Conservation (phyloP, 2,797 vertebrate species). For the Falco rusticolus region DNA sequence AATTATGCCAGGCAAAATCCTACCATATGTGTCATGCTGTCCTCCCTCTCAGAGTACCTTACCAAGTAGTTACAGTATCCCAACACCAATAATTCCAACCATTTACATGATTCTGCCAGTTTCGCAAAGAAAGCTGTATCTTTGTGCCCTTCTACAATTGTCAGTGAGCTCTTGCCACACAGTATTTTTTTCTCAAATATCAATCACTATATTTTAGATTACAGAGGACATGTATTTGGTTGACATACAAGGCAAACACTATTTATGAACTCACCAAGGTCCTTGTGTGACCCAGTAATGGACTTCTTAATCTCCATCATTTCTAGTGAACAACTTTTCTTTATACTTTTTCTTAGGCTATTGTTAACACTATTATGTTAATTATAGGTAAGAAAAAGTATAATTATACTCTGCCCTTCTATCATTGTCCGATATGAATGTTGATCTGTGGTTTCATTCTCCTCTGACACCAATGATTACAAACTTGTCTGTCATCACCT, state of each 20-base stretch:
- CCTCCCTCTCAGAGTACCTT: background rate
- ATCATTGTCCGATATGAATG: background rate
- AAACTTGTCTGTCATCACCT: background rate
- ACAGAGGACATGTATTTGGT: rapidly evolving
- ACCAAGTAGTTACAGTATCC: background rate
- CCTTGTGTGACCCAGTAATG: background rate
- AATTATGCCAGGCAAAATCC: background rate
- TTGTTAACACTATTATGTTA: background rate
- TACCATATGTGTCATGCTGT: background rate
- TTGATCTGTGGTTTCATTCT: background rate
- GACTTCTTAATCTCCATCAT: background rate
- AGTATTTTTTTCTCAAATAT: background rate
- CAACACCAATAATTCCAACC: background rate
- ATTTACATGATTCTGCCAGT: background rate
- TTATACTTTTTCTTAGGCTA: background rate
- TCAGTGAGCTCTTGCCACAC: background rate
- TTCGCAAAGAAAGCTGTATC: background rate
- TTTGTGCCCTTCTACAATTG: background rate
- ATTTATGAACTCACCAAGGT: background rate
- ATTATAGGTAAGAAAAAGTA: background rate
- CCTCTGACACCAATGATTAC: background rate
- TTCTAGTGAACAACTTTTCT: background rate
- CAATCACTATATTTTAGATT: background rate
- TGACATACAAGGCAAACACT: background rate
- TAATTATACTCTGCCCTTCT: background rate